Percentiles rank a stretch among this genome's conserved stretches.
phyloP scores from a whole-genome alignment of 2,888 invertebrate species.

The Polymixis lichenea region DNA sequence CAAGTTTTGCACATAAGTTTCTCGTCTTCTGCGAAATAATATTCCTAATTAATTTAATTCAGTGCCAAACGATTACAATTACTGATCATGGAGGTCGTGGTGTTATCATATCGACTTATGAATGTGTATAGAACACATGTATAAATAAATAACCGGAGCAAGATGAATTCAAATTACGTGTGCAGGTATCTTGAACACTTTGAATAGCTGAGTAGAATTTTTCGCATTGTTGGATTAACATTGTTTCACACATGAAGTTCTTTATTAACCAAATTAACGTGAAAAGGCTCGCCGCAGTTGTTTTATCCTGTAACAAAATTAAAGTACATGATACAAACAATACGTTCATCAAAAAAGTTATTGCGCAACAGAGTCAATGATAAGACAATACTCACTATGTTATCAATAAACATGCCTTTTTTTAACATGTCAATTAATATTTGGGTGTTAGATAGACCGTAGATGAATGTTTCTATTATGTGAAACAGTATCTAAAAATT shows the following conservation, averaged over 20 bases:
- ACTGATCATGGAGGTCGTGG: no score
- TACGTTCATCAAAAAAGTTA: neutral
- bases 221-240: constrained; percentile 21
- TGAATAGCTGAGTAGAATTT: constrained; percentile 36
- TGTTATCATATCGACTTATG: neutral
- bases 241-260: neutral
- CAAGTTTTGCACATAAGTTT: no score
- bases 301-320: no score
- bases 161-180: constrained; percentile 5
- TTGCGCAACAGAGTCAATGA: neutral
- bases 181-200: constrained; percentile 31
- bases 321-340: no score
- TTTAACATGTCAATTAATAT: no score
- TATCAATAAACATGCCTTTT: no score
- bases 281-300: accelerated
- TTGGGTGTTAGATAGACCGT: no score
- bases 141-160: constrained; percentile 24
- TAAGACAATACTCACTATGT: no score
- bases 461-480: no score
- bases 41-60: no score
- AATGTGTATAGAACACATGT: neutral
- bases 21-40: no score
- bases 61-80: no score
- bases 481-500: neutral
- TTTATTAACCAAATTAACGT: neutral